Evolutionary conservation across 1,140 invertebrate species (phyloP), one percentile per base, ranked within the genome.

Genomic region (Mylabris phalerata): DNA sequence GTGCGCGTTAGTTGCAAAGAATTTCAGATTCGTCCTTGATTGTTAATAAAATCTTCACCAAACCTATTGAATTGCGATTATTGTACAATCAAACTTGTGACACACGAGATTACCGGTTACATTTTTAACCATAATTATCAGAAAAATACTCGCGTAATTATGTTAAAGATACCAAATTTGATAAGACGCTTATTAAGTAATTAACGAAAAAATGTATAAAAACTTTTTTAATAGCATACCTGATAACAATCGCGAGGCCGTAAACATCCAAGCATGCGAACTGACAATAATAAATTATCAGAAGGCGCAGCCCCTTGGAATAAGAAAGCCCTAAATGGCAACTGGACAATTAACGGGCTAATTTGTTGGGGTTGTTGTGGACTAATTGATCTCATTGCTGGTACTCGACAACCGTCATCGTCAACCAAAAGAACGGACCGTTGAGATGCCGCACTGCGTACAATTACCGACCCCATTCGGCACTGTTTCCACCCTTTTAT

Each of bases 301-400:
- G 79, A 82, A 59, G 80, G 80, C 24, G 73, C 73, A 80, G 84
- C 84, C 4, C 81, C 83, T 59, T 85, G 82, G 64, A 87, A 87
- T 75, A 86, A 80, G 52, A 86, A 84, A 0, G 83, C 82, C 46
- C 83, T 76, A 62, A 85, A 85, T 48, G 77, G 75, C 56, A 84
- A 72, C 41, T 76, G 76, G 13, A 69, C 78, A n/a, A 76, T 71
- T 39, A 82, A 67, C 13, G 75, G 69, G 48, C 68, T 72, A 0
- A 71, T 19, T 59, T 75, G 68, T 66, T 77, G 68, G 56, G 84
- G 78, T 65, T 81, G 65, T 65, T 76, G 59, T 2, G 81, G 76
- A 55, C 79, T 82, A 13, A 84, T 73, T 9, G 71, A 75, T 38
- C 72, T 75, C 67, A 83, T 79, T 38, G 75, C 67, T 0, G 81